These are phyloP conservation scores for Sipha maydis DNA, from an alignment of 2,888 invertebrate species.

Conservation along the genomic window DNA sequence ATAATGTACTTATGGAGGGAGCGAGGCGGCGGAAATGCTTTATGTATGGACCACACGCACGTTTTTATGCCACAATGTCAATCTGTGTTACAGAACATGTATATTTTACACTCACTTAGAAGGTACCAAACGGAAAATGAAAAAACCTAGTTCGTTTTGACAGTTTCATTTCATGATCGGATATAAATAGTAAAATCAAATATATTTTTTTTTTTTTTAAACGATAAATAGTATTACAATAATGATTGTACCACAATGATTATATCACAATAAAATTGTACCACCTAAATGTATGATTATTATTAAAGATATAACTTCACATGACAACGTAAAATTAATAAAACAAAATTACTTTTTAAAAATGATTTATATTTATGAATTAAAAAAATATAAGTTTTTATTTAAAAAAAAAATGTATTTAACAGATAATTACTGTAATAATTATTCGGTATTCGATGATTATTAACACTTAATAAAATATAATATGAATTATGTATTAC, in stretches of 20 bases:
- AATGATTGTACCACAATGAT: neutral
- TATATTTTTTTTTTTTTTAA: neutral
- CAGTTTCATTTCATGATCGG: constrained; percentile 2
- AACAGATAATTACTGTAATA: too few species aligned
- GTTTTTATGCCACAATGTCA: constrained; percentile 31
- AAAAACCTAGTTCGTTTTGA: neutral
- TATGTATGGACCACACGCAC: constrained; percentile 46
- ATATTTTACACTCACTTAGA: constrained; percentile 1
- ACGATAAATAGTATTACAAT: neutral
- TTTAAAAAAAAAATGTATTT: too few species aligned
- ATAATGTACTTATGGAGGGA: neutral
- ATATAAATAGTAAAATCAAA: neutral
- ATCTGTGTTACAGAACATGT: constrained; percentile 17
- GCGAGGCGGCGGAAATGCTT: neutral
- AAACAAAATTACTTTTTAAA: too few species aligned
- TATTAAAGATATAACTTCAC: too few species aligned
- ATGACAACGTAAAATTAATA: too few species aligned
- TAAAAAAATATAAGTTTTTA: too few species aligned
- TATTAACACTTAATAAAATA: neutral
- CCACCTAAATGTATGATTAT: neutral
- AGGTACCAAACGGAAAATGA: neutral
- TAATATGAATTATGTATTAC: too few species aligned
- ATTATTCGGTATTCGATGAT: neutral
- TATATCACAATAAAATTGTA: too few species aligned
- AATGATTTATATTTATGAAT: too few species aligned